Base-by-base conservation (phyloP, 1,140 invertebrate genomes). In the Neodiprion pinetum region DNA sequence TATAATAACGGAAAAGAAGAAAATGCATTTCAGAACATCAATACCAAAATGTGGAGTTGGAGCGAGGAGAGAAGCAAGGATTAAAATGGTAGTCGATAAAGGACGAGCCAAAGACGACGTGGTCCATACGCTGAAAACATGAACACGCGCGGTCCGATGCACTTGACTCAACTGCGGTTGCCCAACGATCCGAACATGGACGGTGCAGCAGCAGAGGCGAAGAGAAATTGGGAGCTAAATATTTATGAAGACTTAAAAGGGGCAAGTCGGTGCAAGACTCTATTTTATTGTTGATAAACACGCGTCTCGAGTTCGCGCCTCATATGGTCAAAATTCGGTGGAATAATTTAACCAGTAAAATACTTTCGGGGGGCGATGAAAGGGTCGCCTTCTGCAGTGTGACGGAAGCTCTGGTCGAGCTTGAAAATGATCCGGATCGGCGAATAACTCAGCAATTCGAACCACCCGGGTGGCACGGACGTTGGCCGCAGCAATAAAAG, bases 221-320 rank as follows among this genome's bases (percentile, higher is more conserved):
- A 74, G 79, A 75, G 77, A 82, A 82, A 82, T 81, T 82, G 77
- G 74, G 78, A 77, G 76, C 81, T 82, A 80, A 82, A 82, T 82
- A 82, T 82, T 78, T 82, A 82, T 82, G 78, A 82, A 81, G 67
- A 76, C 70, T 72, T 79, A 79, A 79, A 73, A 79, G 75, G 70
- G 80, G 76, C 76, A 75, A 79, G 78, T 70, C 53, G 72, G 79
- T 40, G 28, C 28, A 40, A 71, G n/a, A 17, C n/a, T 12, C 11
- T 61, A 61, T 61, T 61, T 9, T 12, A 61, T 17, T 11, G 53
- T 61, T 61, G 53, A 61, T 17, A 17, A 61, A 61, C 53, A 61
- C 53, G 53, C 53, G 9, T 17, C 53, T 11, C n/a, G 53, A 61
- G 4, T 61, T 9, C 53, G 53, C 53, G 53, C 53, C 53, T 61